Percentiles rank a stretch among this genome's conserved stretches.
Conservation (phyloP, 2,113 vertebrate genomes). For the Phainopepla nitens region DNA sequence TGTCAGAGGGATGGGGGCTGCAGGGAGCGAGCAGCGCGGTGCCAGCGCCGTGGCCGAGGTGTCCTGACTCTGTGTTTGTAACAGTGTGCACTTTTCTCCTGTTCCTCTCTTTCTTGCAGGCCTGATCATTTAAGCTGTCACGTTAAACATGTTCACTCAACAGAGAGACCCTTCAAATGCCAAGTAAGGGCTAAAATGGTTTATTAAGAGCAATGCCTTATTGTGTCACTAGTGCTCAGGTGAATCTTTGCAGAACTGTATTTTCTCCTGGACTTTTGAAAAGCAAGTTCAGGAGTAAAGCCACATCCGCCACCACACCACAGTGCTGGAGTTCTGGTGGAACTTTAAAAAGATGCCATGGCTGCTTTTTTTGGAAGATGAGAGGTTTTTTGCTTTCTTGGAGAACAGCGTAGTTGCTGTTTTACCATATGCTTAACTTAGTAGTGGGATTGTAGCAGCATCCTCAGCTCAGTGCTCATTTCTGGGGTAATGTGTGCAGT, state of each 20-base stretch:
- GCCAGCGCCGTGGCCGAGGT: neutral
- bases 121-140: conserved; percentile 99
- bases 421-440: neutral
- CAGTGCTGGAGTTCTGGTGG: neutral
- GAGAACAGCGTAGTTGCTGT: neutral
- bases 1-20: neutral
- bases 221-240: neutral
- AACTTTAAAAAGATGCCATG: neutral
- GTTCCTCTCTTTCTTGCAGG: conserved; percentile 76
- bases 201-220: conserved; percentile 43
- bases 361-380: neutral
- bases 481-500: neutral
- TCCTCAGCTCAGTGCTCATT: neutral
- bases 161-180: conserved; percentile 99
- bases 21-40: neutral
- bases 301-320: rapidly evolving
- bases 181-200: conserved; percentile 90
- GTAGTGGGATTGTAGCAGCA: neutral
- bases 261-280: conserved; percentile 31
- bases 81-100: conserved; percentile 53
- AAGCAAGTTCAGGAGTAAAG: conserved; percentile 14
- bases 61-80: conserved; percentile 45
- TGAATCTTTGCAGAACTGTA: neutral
- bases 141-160: conserved; percentile 99
- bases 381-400: neutral